A percentile compares a stretch with the other conserved stretches of the same genome.
Conservation (phyloP, 2,113 vertebrate genomes). For the Noctilio leporinus region DNA sequence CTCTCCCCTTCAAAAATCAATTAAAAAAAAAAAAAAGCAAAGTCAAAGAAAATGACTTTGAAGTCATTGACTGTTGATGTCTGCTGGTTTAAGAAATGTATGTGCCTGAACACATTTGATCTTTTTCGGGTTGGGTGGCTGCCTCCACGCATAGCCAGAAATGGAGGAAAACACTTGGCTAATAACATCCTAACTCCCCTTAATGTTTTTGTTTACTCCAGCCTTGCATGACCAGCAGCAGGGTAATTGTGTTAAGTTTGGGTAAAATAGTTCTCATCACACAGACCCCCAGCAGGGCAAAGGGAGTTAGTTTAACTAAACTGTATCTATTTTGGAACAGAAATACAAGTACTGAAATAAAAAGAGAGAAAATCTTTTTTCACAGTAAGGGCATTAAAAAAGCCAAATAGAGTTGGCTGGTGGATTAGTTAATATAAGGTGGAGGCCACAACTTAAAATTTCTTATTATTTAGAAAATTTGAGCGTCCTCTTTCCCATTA, state of each 20-base stretch:
- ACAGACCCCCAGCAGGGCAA: slow-evolving; percentile 64
- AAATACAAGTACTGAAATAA: slow-evolving; percentile 41
- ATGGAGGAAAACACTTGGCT: slow-evolving; percentile 70
- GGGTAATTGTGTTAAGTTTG: slow-evolving; percentile 71
- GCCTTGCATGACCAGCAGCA: slow-evolving; percentile 74
- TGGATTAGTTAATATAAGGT: neutral
- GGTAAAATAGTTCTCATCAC: slow-evolving; percentile 68
- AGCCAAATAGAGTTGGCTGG: neutral
- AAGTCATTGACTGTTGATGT: slow-evolving; percentile 18
- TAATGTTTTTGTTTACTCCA: slow-evolving; percentile 76
- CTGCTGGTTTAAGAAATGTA: slow-evolving; percentile 46
- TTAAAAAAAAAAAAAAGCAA: neutral
- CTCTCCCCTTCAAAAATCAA: too few relatives aligned
- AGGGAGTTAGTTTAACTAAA: slow-evolving; percentile 64
- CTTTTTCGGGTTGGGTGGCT: slow-evolving; percentile 59
- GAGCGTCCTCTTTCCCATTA: neutral
- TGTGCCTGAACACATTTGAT: slow-evolving; percentile 59
- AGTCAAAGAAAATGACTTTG: neutral
- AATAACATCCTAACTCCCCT: slow-evolving; percentile 71
- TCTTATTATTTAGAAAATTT: neutral
- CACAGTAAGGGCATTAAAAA: slow-evolving; percentile 6
- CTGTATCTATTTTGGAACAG: slow-evolving; percentile 56
- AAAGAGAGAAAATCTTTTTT: slow-evolving; percentile 31
- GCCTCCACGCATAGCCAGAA: slow-evolving; percentile 52
- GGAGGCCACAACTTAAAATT: neutral